Evolutionary conservation across 2,797 vertebrate species (phyloP).

Genomic region (Gymnopithys bicolor): DNA sequence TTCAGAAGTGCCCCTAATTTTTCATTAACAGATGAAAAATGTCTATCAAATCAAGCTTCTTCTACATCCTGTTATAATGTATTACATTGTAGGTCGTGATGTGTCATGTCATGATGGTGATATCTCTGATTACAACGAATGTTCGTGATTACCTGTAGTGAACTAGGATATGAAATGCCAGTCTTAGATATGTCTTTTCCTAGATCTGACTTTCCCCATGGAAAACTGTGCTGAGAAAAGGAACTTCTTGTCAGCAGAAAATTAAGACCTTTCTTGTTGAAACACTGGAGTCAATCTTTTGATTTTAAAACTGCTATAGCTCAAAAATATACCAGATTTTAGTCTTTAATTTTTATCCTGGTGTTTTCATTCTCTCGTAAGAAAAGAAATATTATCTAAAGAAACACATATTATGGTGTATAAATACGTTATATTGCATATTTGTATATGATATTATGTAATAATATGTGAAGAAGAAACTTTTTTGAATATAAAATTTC

Average conservation of each 20-base stretch:
- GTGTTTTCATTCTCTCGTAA: not conserved
- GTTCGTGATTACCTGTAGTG: not conserved
- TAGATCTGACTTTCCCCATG: not conserved
- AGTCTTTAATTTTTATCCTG: not conserved
- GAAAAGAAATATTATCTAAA: not conserved
- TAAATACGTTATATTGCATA: not conserved
- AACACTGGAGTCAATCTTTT: not conserved
- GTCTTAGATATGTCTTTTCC: not conserved
- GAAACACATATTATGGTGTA: not conserved
- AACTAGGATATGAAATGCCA: not conserved
- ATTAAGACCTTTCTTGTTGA: not conserved
- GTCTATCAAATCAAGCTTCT: constrained; percentile 32
- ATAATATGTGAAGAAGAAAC: not conserved
- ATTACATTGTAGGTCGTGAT: not conserved
- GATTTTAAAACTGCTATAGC: not conserved
- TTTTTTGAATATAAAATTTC: not conserved
- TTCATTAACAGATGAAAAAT: constrained; percentile 49
- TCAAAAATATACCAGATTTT: not conserved
- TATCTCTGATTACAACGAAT: not conserved
- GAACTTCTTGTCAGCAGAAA: not conserved
- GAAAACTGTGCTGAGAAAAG: not conserved
- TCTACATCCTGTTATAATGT: not conserved
- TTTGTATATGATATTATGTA: not conserved
- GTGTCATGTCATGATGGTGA: constrained; percentile 4
- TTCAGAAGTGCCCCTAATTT: constrained; percentile 44